Evolutionary conservation across 2,797 vertebrate genomes (phyloP).

Genomic region (Notolabrus celidotus): DNA sequence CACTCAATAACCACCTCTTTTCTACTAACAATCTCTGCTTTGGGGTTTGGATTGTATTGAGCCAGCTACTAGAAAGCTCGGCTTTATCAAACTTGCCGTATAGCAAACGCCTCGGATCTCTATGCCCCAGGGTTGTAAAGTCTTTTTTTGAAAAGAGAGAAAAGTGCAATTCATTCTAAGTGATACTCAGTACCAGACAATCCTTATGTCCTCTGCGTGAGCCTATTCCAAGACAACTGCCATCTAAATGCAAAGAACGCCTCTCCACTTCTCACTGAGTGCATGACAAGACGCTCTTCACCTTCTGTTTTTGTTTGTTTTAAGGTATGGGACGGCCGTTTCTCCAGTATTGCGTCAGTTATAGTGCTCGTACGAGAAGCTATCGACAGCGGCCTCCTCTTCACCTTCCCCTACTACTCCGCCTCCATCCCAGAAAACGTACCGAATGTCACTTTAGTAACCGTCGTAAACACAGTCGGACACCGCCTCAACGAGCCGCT

Average conservation of each 20-base stretch:
- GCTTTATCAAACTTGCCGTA: background rate
- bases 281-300: background rate
- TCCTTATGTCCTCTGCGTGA: no score
- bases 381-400: constrained; percentile 90
- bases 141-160: no score
- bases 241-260: background rate
- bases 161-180: no score
- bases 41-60: background rate
- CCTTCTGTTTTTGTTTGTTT: constrained; percentile 13
- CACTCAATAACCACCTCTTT: no score
- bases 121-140: no score
- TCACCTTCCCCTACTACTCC: constrained; percentile 88
- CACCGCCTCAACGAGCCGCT: constrained; percentile 94
- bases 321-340: constrained; percentile 88
- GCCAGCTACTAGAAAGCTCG: background rate
- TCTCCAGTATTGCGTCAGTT: constrained; percentile 87
- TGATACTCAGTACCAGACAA: no score
- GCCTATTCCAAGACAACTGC: no score
- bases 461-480: constrained; percentile 90
- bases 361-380: constrained; percentile 93
- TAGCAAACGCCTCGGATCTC: background rate
- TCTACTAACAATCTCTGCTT: background rate
- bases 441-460: constrained; percentile 85
- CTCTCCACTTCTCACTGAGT: background rate
- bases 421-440: constrained; percentile 91